Evolutionary conservation across 2,113 vertebrate genomes (phyloP), one percentile per base, ranked within the genome.

Genomic region (Platanista minor): DNA sequence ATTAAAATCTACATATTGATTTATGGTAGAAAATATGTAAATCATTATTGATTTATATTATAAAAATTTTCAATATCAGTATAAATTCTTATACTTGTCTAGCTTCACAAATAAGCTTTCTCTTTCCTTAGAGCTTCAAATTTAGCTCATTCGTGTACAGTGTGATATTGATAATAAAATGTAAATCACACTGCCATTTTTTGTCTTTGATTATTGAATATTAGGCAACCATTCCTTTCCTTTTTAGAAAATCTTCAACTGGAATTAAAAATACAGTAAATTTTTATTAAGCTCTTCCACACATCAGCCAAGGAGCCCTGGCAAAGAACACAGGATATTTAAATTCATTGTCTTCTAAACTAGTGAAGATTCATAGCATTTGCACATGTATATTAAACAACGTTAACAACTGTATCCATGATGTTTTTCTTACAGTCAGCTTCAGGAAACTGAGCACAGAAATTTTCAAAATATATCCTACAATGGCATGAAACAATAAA

Each of bases 401-500:
- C 74, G 46, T 89, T 43, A 89, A 39, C 29, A 71, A 8, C 33
- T 39, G 1, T 77, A 41, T 77, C 74, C 13, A 8, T 61, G 15
- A 21, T 5, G 39, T 12, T 75, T 78, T 84, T 43, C 17, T 49
- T 25, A 36, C n/a, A 81, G 1, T 64, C 31, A 92, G 0, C 49
- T 54, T 29, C 21, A 69, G 27, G 69, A 90, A 91, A n/a, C 43
- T 66, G 14, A 87, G 67, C 69, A 94, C 39, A 94, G 4, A 49
- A 72, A 82, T 21, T 87, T 94, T 94, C 52, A 66, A 33, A 62
- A 46, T 85, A 78, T 59, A 59, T 71, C 33, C 46, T 69, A 81
- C 36, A 91, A 14, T 86, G 23, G 46, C 57, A 72, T 86, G 33
- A 82, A 96, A 61, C n/a, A 91, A 59, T 87, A 91, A 94, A 86